Evolutionary conservation across 1,140 invertebrate genomes (phyloP), one percentile per base, ranked within the genome.

Genomic region (Cotesia typhae): DNA sequence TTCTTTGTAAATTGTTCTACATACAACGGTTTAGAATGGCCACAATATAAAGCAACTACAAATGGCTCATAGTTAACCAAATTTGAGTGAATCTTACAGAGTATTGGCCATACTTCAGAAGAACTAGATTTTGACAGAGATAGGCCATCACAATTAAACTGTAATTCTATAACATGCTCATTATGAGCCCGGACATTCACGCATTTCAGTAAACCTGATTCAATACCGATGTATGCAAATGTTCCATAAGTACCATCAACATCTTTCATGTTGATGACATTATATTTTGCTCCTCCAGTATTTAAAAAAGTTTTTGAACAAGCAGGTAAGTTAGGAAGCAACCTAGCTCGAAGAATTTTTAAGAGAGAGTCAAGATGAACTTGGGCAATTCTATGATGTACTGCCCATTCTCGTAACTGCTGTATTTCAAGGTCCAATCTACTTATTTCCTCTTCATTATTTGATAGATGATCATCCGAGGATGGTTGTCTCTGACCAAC

Each of bases 91-190:
- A 75, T 63, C 65, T 67, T 70, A 35, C 64, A 71, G 3, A 72
- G 57, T 35, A 75, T 75, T 7, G 74, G 74, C 74, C 70, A 75
- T 17, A 75, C 12, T 20, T 75, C 51, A 17, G 37, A 36, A 14
- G 36, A 37, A 60, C 71, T 70, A n/a, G 71, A 70, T 10, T 67
- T 47, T 36, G 65, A 74, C 20, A 70, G 17, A 6, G 64, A 67
- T 52, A 67, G 14, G 12, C 69, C 73, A 64, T 71, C 73, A 38
- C 71, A 51, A 51, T 74, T 64, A n/a, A 72, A 14, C 55, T 71
- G 55, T n/a, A 74, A 28, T 4, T 41, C n/a, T n/a, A 74, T 69
- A 47, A 51, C 57, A 51, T 10, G 10, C 28, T 67, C 38, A 7
- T 12, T 10, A 67, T 75, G 71, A 2, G 72, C 36, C 10, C 36